Conservation (phyloP, 2,888 invertebrate species). For the Rhagophthalmus giganteus region DNA sequence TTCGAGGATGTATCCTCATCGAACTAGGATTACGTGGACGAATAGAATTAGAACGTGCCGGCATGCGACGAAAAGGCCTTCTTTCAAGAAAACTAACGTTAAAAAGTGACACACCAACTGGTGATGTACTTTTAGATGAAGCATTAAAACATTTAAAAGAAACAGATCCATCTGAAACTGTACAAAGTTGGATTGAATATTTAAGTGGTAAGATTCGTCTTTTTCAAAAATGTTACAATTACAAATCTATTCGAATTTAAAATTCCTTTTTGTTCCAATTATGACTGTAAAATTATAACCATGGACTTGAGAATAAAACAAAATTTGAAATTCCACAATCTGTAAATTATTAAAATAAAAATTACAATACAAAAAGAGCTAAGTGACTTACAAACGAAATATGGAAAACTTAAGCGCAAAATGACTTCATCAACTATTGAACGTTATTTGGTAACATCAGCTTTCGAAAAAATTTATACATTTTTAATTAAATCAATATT, state of each 20-base stretch:
- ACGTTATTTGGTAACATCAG: too few relatives aligned
- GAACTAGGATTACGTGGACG: constrained; percentile 94
- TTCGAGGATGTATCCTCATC: constrained; percentile 97
- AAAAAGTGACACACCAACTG: constrained; percentile 90
- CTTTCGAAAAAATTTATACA: neutral
- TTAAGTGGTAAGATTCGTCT: constrained; percentile 68
- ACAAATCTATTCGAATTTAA: neutral
- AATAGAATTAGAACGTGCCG: constrained; percentile 94
- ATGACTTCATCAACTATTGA: too few relatives aligned
- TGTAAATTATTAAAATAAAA: too few relatives aligned
- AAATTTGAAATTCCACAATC: too few relatives aligned
- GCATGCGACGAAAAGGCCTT: constrained; percentile 92
- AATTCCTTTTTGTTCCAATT: too few relatives aligned
- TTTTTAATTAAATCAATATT: neutral
- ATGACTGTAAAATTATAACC: too few relatives aligned
- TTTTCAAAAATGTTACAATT: neutral
- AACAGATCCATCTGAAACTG: constrained; percentile 95
- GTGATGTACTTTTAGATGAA: constrained; percentile 94
- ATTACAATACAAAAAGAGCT: too few relatives aligned
- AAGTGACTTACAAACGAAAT: too few relatives aligned
- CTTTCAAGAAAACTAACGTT: constrained; percentile 81
- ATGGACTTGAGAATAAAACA: too few relatives aligned
- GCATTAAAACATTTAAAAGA: constrained; percentile 98
- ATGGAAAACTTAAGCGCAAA: too few relatives aligned
- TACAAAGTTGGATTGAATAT: constrained; percentile 99